Evolutionary conservation across 2,797 vertebrate species (phyloP).

Genomic region (Xiphophorus birchmanni): DNA sequence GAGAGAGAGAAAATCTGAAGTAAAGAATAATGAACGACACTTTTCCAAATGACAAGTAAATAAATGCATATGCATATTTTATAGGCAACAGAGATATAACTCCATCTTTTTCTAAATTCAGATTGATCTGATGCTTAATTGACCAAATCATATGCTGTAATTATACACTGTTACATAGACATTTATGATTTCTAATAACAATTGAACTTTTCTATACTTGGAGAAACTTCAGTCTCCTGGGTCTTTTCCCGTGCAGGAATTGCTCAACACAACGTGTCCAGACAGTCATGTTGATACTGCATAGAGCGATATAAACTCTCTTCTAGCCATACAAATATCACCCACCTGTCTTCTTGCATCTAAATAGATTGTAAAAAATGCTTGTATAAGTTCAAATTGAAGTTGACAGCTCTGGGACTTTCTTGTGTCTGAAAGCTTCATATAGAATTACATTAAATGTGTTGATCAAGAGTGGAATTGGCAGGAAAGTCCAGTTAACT

Average conservation of each 20-base stretch:
- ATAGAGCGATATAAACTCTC: conserved; percentile 1
- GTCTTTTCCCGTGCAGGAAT: neutral
- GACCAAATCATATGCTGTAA: conserved; percentile 72
- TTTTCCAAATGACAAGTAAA: conserved; percentile 69
- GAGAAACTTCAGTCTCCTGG: conserved; percentile 7
- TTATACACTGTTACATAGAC: conserved; percentile 55
- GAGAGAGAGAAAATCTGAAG: conserved; percentile 39
- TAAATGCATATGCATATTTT: conserved; percentile 64
- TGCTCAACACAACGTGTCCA: conserved; percentile 3
- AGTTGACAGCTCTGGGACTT: conserved; percentile 24
- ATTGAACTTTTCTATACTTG: conserved; percentile 35
- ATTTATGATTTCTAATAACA: conserved; percentile 49
- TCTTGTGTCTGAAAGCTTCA: conserved; percentile 9
- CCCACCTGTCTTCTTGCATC: conserved; percentile 10
- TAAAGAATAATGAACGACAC: conserved; percentile 53
- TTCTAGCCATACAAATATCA: conserved; percentile 9
- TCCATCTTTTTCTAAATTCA: conserved; percentile 43
- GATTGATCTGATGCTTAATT: conserved; percentile 69
- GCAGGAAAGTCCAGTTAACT: conserved; percentile 9
- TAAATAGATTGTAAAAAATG: conserved; percentile 26
- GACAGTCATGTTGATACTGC: conserved; percentile 2
- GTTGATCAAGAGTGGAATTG: conserved; percentile 19
- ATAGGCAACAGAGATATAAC: conserved; percentile 63
- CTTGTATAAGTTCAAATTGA: conserved; percentile 21
- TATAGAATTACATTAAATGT: conserved; percentile 21